Evolutionary conservation across 2,797 vertebrate genomes (phyloP).

Genomic region (Sebastes aleutianus): DNA sequence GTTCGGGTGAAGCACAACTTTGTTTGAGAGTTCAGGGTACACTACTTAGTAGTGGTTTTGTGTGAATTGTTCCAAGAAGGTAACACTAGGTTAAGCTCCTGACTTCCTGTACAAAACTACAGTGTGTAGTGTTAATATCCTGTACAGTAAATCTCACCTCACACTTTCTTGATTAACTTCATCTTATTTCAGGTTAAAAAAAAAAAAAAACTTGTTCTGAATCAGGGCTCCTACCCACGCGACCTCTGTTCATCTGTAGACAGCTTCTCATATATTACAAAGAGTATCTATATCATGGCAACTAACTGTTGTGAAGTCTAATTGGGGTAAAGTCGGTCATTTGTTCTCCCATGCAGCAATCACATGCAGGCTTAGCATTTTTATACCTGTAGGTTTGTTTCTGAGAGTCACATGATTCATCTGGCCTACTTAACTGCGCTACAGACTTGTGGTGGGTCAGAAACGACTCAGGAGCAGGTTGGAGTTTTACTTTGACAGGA

Average conservation of each 20-base stretch:
- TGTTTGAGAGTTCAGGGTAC: constrained; percentile 76
- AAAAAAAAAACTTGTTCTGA: constrained; percentile 60
- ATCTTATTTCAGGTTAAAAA: constrained; percentile 74
- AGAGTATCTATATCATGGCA: constrained; percentile 76
- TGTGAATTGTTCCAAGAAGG: constrained; percentile 49
- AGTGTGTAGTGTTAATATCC: constrained; percentile 73
- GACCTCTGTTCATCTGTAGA: constrained; percentile 71
- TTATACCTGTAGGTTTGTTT: constrained; percentile 66
- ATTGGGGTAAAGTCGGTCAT: constrained; percentile 73
- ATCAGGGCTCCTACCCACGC: constrained; percentile 75
- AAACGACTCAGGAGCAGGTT: constrained; percentile 48
- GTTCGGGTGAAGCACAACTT: constrained; percentile 78
- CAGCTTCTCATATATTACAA: constrained; percentile 70
- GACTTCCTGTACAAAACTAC: constrained; percentile 72
- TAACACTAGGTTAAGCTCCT: constrained; percentile 55
- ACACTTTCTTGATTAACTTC: constrained; percentile 70
- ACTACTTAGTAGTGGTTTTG: constrained; percentile 52
- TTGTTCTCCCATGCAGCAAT: constrained; percentile 61
- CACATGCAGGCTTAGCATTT: constrained; percentile 65
- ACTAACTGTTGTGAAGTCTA: constrained; percentile 77
- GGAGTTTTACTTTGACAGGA: constrained; percentile 56
- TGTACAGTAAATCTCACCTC: constrained; percentile 75
- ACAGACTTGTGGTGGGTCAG: constrained; percentile 46
- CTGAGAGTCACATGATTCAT: constrained; percentile 53
- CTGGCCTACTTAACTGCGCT: constrained; percentile 51